Evolutionary conservation across 2,888 invertebrate species (phyloP).

Genomic region (Steinernema carpocapsae): DNA sequence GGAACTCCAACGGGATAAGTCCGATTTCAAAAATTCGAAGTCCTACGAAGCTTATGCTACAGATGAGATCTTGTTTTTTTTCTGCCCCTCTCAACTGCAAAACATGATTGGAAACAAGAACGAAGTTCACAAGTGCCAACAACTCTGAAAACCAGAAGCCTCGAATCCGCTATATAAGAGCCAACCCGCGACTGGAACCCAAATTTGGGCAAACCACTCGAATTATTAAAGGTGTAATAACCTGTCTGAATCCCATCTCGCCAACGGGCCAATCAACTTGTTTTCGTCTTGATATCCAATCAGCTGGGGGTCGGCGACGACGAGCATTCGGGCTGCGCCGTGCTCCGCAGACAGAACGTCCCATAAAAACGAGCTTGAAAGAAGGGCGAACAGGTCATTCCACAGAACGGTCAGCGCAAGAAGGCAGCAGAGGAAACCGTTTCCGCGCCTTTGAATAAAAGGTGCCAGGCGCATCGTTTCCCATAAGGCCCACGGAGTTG

Average conservation of each 20-base stretch:
- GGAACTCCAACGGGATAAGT: too few species aligned
- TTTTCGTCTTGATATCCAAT: conserved; percentile 81
- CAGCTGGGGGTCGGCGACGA: conserved; percentile 86
- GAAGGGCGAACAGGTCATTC: conserved; percentile 41
- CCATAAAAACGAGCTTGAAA: conserved; percentile 36
- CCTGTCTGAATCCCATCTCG: conserved; percentile 88
- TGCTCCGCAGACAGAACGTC: conserved; percentile 25
- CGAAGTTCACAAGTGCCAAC: too few species aligned
- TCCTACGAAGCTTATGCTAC: too few species aligned
- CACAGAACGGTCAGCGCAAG: conserved; percentile 20
- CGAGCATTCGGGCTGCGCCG: conserved; percentile 56
- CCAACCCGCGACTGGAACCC: too few species aligned
- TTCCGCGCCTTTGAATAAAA: neutral
- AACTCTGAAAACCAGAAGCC: too few species aligned
- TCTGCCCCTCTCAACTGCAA: too few species aligned
- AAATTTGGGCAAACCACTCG: too few species aligned
- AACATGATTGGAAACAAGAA: too few species aligned
- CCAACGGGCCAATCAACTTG: conserved; percentile 76
- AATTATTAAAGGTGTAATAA: too few species aligned
- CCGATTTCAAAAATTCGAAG: too few species aligned
- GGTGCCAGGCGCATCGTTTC: conserved; percentile 18
- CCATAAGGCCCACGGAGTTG: neutral
- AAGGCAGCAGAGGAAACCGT: neutral
- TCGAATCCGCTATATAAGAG: too few species aligned
- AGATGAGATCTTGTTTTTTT: too few species aligned